Evolutionary conservation across 37 sponge, comb jelly and placozoan species (phyloP), one percentile per base, ranked within the genome.

Genomic region (Corticium candelabrum): DNA sequence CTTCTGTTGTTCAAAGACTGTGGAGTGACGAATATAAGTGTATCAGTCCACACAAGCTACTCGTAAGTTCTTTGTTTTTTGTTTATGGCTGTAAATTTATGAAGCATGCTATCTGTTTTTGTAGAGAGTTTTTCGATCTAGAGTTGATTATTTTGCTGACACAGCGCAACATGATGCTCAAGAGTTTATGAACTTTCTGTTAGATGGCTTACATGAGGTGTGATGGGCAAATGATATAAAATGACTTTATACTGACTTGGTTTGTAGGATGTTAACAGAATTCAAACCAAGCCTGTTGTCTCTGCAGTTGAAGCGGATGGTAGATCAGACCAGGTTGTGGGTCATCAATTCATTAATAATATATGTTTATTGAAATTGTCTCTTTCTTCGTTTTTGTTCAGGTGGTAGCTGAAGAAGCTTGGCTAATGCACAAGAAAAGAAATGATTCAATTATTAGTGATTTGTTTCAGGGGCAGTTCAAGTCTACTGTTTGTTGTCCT

Each of bases 381-480:
- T 15, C 35, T 1, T 74, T 37, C 36, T 81, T 40, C 82, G n/a
- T 1, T 3, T 39, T 2, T 1, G 27, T 37, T 38, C 50, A 74
- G 56, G 86, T 85, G 29, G 90, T 90, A 21, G 94, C 94, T 35
- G 77, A 75, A 0, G 92, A 91, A 41, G 79, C 89, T 0, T 97
- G 98, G 98, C n/a, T 79, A 41, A 34, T 68, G 29, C 74, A 97
- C 81, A 84, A 75, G 77, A 37, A 74, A 77, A 86, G 94, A 36
- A 97, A 97, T 50, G 86, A 97, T 68, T 93, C 94, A 1, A 74
- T 82, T 33, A 69, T 97, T 43, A 92, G 88, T 34, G 94, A 93
- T 72, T 69, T 81, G 27, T 97, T 97, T 67, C 90, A 87, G 77
- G 98, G 98, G 35, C 94, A 94, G 82, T 97, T 94, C 86, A 88